Conservation (phyloP, 2,113 vertebrate species). For the Dascyllus trimaculatus region DNA sequence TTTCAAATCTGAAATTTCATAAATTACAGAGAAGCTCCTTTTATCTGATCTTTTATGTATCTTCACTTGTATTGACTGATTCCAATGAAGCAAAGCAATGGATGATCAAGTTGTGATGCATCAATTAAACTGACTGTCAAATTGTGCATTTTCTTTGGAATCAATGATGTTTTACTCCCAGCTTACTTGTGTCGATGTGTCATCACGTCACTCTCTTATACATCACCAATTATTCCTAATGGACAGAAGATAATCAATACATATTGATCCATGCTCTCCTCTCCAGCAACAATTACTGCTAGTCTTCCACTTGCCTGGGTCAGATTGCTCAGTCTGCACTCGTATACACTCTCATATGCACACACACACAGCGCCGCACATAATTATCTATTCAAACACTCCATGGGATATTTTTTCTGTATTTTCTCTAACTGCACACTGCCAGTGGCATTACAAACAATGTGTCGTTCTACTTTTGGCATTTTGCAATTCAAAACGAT, state of each 20-base stretch:
- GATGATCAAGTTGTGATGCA: slow-evolving; percentile 32
- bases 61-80: background rate
- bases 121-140: slow-evolving; percentile 37
- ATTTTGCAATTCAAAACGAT: slow-evolving; percentile 75
- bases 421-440: slow-evolving; percentile 65
- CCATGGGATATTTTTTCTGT: slow-evolving; percentile 51
- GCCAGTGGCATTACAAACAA: slow-evolving; percentile 68
- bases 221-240: slow-evolving; percentile 70
- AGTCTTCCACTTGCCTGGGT: slow-evolving; percentile 31
- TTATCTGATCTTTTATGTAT: too few species aligned
- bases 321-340: slow-evolving; percentile 37
- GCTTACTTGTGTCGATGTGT: slow-evolving; percentile 48
- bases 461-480: slow-evolving; percentile 63
- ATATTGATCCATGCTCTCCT: slow-evolving; percentile 42
- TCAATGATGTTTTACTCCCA: slow-evolving; percentile 46
- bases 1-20: too few species aligned
- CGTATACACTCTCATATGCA: slow-evolving; percentile 29
- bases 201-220: slow-evolving; percentile 40
- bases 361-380: slow-evolving; percentile 23
- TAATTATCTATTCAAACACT: slow-evolving; percentile 69
- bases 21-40: too few species aligned
- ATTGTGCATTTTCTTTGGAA: slow-evolving; percentile 34
- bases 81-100: background rate
- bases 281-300: slow-evolving; percentile 59
- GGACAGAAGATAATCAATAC: slow-evolving; percentile 67